Percentiles rank a stretch among this genome's conserved stretches.
Evolutionary conservation across 2,888 invertebrate genomes (phyloP).

Genomic region (Calameuta idolon): DNA sequence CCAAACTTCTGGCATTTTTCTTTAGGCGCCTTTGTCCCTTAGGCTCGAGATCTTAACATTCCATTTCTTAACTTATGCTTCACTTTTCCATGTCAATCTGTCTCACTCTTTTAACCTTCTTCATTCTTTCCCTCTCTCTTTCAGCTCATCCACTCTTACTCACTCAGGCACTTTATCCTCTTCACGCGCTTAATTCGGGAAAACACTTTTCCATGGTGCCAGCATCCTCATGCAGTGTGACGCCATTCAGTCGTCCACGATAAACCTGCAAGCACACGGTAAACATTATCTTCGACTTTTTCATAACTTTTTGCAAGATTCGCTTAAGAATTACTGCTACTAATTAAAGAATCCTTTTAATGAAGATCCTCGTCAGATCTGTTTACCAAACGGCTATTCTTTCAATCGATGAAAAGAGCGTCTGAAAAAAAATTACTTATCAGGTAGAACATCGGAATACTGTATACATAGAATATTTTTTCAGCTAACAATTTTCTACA

Average conservation of each 20-base stretch:
- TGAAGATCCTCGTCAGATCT: not conserved
- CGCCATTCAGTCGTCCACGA: not conserved
- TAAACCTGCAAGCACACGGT: not conserved
- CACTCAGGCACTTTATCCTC: not conserved
- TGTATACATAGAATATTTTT: not conserved
- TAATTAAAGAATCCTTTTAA: not conserved
- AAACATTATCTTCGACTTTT: not conserved
- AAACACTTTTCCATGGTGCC: not conserved
- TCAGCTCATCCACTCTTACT: slow-evolving; percentile 13
- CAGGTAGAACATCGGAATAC: not conserved
- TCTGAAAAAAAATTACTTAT: not conserved
- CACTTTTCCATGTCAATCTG: slow-evolving; percentile 12
- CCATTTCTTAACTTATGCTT: slow-evolving; percentile 2
- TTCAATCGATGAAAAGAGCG: not conserved
- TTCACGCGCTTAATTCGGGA: not conserved
- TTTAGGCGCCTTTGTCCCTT: not conserved
- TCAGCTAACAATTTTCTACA: not conserved
- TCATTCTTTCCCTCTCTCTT: slow-evolving; percentile 11
- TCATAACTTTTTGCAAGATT: not conserved
- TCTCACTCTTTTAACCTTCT: slow-evolving; percentile 14
- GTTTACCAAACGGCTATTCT: not conserved
- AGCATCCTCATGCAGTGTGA: not conserved
- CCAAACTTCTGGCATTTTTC: not conserved
- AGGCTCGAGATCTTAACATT: not conserved
- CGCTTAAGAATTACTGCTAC: not conserved